phyloP scores from a whole-genome alignment of 2,113 vertebrate genomes.

The Carassius carassius region DNA sequence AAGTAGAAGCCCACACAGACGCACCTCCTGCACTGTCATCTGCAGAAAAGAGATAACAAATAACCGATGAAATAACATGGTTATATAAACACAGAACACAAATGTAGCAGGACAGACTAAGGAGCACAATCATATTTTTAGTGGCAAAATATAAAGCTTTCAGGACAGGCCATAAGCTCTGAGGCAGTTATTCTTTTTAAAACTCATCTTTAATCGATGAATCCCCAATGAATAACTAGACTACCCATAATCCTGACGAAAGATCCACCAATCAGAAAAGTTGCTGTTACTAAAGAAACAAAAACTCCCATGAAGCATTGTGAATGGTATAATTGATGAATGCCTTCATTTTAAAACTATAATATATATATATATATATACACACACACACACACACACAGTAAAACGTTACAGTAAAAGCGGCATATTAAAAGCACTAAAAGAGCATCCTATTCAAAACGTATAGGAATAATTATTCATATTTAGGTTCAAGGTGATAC shows the following conservation, averaged over 20 bases:
- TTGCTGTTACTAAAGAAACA: neutral
- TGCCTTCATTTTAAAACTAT: neutral
- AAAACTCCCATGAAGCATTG: neutral
- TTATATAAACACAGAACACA: neutral
- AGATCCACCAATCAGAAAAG: neutral
- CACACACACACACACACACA: too few species aligned
- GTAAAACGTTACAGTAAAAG: too few species aligned
- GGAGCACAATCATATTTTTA: too few species aligned
- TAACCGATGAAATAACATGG: neutral
- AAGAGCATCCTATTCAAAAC: neutral
- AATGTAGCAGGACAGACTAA: neutral
- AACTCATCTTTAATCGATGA: neutral
- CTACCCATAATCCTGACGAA: neutral
- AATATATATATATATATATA: too few species aligned
- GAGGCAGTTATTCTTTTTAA: too few species aligned
- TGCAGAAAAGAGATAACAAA: conserved; percentile 6
- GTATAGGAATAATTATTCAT: neutral
- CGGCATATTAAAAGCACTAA: neutral
- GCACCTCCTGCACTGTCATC: conserved; percentile 89
- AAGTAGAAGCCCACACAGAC: conserved; percentile 87
- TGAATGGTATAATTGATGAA: neutral
- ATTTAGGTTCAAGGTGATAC: neutral
- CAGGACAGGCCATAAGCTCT: neutral
- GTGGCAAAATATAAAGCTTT: neutral
- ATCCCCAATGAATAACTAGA: neutral